Evolutionary conservation across 2,113 vertebrate species (phyloP).

Genomic region (Tympanuchus pallidicinctus): DNA sequence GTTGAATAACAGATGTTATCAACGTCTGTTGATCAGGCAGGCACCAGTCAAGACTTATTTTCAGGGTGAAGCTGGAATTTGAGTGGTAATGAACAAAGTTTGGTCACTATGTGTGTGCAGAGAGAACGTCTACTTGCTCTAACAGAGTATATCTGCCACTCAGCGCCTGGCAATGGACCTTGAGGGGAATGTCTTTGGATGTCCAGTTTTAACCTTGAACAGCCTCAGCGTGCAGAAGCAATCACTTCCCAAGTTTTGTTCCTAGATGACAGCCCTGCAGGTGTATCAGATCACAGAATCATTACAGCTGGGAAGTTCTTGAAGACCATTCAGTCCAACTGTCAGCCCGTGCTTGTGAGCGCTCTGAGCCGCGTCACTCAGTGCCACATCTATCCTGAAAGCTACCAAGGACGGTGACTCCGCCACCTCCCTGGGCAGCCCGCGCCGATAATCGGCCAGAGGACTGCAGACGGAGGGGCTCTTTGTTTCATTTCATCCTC

Average conservation of each 20-base stretch:
- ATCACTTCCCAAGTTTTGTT: neutral
- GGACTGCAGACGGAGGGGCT: rapidly evolving
- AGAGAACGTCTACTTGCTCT: neutral
- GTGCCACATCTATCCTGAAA: too few relatives aligned
- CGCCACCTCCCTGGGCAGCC: too few relatives aligned
- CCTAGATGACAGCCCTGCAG: neutral
- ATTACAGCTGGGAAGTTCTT: too few relatives aligned
- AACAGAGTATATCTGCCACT: neutral
- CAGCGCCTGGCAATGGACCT: neutral
- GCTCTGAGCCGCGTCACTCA: too few relatives aligned
- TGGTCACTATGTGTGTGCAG: neutral
- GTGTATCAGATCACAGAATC: too few relatives aligned
- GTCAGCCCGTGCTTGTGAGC: too few relatives aligned
- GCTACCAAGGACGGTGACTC: too few relatives aligned
- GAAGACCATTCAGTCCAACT: too few relatives aligned
- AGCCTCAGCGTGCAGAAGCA: neutral
- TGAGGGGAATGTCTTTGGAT: neutral
- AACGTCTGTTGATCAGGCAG: neutral
- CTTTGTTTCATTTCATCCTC: neutral
- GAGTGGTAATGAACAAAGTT: neutral
- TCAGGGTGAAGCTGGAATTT: neutral
- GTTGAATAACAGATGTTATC: neutral
- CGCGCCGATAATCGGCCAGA: too few relatives aligned
- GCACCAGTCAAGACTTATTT: neutral
- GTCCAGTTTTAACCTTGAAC: neutral